A percentile compares a stretch with the other conserved stretches of the same genome.
Evolutionary conservation across 2,797 vertebrate genomes (phyloP).

Genomic region (Falco peregrinus): DNA sequence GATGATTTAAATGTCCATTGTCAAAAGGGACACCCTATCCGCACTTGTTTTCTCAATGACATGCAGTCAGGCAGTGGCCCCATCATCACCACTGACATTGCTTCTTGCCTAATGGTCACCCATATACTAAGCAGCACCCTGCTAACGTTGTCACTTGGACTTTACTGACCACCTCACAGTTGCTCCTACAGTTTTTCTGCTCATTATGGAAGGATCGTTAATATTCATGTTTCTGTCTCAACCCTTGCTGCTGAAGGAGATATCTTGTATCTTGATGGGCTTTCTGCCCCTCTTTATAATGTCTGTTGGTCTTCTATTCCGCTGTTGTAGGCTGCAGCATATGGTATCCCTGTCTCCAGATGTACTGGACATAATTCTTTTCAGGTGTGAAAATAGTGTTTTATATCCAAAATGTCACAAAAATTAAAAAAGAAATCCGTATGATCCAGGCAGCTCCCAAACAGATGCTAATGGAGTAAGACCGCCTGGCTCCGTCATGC

Average conservation of each 20-base stretch:
- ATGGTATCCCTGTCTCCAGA: background rate
- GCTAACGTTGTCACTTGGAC: background rate
- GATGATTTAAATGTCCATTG: background rate
- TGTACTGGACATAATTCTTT: background rate
- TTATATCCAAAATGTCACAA: background rate
- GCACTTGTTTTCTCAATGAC: background rate
- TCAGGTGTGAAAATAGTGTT: constrained; percentile 1
- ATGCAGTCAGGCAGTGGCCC: background rate
- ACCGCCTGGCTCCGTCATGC: background rate
- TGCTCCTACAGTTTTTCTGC: background rate
- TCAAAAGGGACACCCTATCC: background rate
- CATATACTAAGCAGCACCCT: background rate
- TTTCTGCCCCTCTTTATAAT: background rate
- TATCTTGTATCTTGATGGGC: background rate
- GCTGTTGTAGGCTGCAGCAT: background rate
- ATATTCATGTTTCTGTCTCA: background rate
- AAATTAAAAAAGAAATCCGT: background rate
- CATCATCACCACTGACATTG: background rate
- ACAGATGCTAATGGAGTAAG: background rate
- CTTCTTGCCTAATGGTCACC: background rate
- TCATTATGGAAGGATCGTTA: background rate
- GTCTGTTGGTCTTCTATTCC: background rate
- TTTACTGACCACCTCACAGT: background rate
- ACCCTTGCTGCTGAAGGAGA: background rate
- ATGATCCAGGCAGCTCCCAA: background rate